Conservation (phyloP, 1,140 invertebrate species). For the Phymorhynchus buccinoides region DNA sequence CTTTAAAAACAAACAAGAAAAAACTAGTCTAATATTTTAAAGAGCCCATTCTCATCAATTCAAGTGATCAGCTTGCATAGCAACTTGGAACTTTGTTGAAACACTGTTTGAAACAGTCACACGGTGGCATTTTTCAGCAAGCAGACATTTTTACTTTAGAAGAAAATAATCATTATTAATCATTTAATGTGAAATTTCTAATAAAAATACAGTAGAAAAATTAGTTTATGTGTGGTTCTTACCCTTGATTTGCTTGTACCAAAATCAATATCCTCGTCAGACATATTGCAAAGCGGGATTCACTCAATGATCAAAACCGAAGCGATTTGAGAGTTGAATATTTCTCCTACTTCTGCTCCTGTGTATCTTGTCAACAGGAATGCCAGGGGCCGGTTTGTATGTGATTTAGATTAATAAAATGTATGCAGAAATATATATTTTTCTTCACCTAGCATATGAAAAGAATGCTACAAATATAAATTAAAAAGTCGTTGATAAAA, state of each 20-base stretch:
- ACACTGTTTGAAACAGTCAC: too few species aligned
- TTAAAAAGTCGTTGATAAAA: too few species aligned
- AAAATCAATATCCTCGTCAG: not conserved
- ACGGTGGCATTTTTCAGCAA: too few species aligned
- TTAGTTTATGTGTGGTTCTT: too few species aligned
- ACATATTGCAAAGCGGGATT: not conserved
- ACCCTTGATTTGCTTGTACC: not conserved
- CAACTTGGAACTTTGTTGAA: too few species aligned
- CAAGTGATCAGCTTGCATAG: too few species aligned
- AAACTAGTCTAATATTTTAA: not conserved
- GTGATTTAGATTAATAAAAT: too few species aligned
- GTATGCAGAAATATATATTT: too few species aligned
- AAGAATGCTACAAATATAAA: too few species aligned
- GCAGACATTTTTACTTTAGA: too few species aligned
- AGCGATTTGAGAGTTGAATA: not conserved
- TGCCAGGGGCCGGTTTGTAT: not conserved
- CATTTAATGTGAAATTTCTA: not conserved
- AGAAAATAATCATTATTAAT: not conserved
- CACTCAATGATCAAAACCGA: not conserved
- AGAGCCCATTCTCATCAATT: too few species aligned
- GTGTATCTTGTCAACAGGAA: constrained; percentile 2
- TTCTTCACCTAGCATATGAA: too few species aligned
- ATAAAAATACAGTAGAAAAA: not conserved
- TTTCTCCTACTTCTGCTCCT: not conserved
- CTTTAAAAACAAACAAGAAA: not conserved